Base-by-base conservation (phyloP, 2,888 invertebrate species). In the Xylocampa areola region DNA sequence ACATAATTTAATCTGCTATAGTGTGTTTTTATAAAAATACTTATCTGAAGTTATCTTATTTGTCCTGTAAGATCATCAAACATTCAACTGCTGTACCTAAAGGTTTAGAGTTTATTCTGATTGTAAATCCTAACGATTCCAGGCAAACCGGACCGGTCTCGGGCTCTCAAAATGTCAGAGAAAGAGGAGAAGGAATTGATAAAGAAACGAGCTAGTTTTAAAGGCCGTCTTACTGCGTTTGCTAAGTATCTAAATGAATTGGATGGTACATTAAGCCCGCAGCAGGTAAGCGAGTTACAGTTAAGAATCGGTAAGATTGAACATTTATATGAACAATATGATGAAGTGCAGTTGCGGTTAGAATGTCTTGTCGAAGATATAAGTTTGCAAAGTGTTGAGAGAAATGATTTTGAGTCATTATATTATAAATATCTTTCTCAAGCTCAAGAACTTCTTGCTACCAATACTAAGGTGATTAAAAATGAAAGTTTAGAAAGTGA, bases 311-410 rank as follows among this genome's bases (percentile, higher is more conserved):
- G 59, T 16, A 53, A 49, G 39, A 44, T 53, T n/a, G 53, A 41
- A 30, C 32, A 13, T 32, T 39, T 44, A 11, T 45, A 57, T 14
- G 49, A 27, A 2, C 44, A 32, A 10, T 58, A 58, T 19, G 44
- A 58, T 45, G 57, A 58, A 13, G 40, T 58, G 33, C 50, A 50
- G 37, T 45, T 57, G 17, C 50, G 39, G 5, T n/a, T 54, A 11
- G 54, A 54, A 27, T 41, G 54, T 29, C 27, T 47, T 32, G 48
- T 36, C n/a, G 54, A 54, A 6, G 54, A 54, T 16, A 8, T 17
- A 2, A 52, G 35, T 30, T 16, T 23, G 19, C 52, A 45, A 30
- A 23, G 23, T 2, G 10, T 37, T n/a, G 45, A 53, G 14, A 32
- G 40, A n/a, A n/a, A 39, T 23, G 47, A 48, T 0, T 54, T 54